These are phyloP conservation scores for Schizopygopsis malacanthus DNA, from an alignment of 2,797 vertebrate species.

Conservation along the genomic window DNA sequence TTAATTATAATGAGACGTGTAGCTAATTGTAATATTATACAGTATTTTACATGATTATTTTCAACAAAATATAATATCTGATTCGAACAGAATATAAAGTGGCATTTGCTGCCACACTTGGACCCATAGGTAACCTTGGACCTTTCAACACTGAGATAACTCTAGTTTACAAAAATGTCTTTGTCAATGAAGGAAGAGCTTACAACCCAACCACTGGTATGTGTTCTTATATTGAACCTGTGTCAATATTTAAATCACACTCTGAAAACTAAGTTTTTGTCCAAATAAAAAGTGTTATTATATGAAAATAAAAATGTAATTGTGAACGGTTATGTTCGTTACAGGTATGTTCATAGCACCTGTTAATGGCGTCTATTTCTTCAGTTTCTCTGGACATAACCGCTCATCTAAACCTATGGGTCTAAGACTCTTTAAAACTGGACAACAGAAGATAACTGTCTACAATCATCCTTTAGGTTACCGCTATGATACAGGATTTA, in stretches of 20 bases:
- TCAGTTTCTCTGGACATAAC: constrained; percentile 20
- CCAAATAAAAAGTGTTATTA: neutral
- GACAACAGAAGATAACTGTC: neutral
- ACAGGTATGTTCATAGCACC: constrained; percentile 28
- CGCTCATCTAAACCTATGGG: neutral
- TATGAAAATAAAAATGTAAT: neutral
- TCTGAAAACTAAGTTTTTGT: neutral
- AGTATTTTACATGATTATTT: neutral
- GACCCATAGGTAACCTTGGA: neutral
- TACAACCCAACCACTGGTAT: constrained; percentile 57
- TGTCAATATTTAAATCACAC: neutral
- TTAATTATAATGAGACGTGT: no score
- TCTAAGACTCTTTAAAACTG: constrained; percentile 18
- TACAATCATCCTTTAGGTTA: neutral
- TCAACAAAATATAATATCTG: neutral
- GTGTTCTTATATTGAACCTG: neutral
- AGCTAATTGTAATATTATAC: neutral
- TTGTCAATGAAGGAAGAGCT: constrained; percentile 51
- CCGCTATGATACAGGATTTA: neutral
- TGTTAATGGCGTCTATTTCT: constrained; percentile 38
- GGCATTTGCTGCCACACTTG: constrained; percentile 52
- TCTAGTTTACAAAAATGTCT: constrained; percentile 48
- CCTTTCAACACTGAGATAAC: neutral
- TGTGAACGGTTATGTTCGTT: neutral
- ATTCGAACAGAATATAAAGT: constrained; percentile 13